Base-by-base conservation (phyloP, 92 coral and sea anemone genomes). In the Zoanthus gigantus region DNA sequence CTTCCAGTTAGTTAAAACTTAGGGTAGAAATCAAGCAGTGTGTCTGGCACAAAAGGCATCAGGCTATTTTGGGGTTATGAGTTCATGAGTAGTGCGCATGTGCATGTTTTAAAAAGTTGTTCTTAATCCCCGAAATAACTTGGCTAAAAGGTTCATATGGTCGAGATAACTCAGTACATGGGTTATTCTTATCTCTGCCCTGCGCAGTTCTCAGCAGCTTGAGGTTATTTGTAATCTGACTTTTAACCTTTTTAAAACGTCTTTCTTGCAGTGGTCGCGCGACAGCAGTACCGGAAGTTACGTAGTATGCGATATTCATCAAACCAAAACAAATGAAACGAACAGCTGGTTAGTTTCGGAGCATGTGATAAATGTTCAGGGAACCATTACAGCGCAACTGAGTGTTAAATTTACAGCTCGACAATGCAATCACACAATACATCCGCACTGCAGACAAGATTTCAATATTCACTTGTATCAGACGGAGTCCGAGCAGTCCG, bases 281-380 rank as follows among this genome's bases (percentile, higher is more conserved):
- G 98, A 91, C 45, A 90, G 91, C 23, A 66, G 37, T 12, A 89
- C 92, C 34, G 98, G 96, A 13, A 85, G 90, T 30, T 95, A 95
- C 92, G 87, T 66, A 0, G 94, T 90, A 13, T 95, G 98, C 85
- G 98, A 95, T 91, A 56, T 95, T 63, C 66, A 86, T 10, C 88
- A 87, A 71, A 91, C 98, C 7, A 45, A 65, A 57, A 85, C 79
- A 47, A 89, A 91, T 63, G 76, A 80, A 16, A 95, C 98, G 0
- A 73, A 95, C 90, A 95, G 93, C 76, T 95, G 98, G 98, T 77
- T 91, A 54, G 85, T 95, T 58, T 95, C 96, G 13, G 98, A 95
- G 63, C 88, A 76, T 84, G 76, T 95, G 16, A 37, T 37, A 4
- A 66, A 61, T 16, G 3, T 78, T 48, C 89, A 89, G 71, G 88